Base-by-base conservation (phyloP, 1,140 invertebrate species). In the Propsilocerus akamusi region DNA sequence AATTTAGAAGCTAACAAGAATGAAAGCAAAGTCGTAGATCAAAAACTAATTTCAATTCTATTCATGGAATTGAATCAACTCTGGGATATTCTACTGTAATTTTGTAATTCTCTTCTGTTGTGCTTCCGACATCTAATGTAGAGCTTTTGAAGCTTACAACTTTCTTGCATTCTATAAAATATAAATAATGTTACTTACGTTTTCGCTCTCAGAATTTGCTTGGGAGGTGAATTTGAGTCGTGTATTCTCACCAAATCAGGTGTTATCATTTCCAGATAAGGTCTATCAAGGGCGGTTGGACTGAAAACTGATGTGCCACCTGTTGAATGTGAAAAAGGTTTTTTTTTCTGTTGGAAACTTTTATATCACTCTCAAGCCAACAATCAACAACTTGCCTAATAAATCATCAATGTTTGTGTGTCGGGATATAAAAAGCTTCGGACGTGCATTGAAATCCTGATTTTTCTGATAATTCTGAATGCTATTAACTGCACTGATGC, bases 361-460 rank as follows among this genome's bases (percentile, higher is more conserved):
- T 30, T n/a, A 30, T 11, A n/a, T 30, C 28, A 30, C n/a, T n/a
- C 10, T 30, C 7, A 30, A 30, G 6, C 17, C 34, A 20, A 20
- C n/a, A 41, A 6, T n/a, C 26, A 72, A 71, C 49, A 71, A 71
- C 25, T 67, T 71, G 46, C 83, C 84, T 46, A 90, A 66, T 57
- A 88, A 72, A 57, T 88, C 83, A 58, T 89, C 85, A 50, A 90
- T 88, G 62, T 89, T 84, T 10, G 78, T 83, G 59, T 83, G 78
- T 51, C 75, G 72, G 20, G 84, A 82, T 55, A 88, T 86, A 60
- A 84, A 88, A 51, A 78, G 64, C 53, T 70, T 60, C 52, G 64
- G 59, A 17, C 58, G 61, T 47, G 60, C 60, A 53, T 62, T 62
- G 28, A 61, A 55, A 23, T 58, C 56, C 5, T 52, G 50, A 24